Conservation (phyloP, 2,113 vertebrate species). For the Hemibagrus wyckioides region DNA sequence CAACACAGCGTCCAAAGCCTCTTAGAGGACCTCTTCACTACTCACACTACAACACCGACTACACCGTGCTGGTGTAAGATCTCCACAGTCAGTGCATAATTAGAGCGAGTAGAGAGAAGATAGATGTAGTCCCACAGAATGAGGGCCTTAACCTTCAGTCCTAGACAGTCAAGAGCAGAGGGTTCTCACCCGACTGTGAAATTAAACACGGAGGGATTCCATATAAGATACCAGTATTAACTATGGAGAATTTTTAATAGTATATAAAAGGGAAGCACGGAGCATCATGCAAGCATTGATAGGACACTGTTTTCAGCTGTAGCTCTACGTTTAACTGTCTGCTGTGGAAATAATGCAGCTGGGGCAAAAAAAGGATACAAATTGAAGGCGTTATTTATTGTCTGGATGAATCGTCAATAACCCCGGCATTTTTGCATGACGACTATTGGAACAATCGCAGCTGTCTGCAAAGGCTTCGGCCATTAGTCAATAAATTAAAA, state of each 20-base stretch:
- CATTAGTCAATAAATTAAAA: constrained; percentile 86
- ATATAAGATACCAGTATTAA: constrained; percentile 18
- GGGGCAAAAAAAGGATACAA: constrained; percentile 74
- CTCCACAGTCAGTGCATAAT: constrained; percentile 20
- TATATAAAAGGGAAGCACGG: not conserved
- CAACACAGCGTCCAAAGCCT: constrained; percentile 59
- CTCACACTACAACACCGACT: constrained; percentile 28
- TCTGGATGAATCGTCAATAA: constrained; percentile 75
- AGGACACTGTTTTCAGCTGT: constrained; percentile 10
- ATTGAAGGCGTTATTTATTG: constrained; percentile 78
- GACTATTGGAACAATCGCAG: constrained; percentile 77
- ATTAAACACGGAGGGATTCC: constrained; percentile 43
- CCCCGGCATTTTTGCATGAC: constrained; percentile 68
- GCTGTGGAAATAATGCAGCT: constrained; percentile 55
- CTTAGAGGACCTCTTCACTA: constrained; percentile 57
- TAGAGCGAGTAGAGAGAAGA: constrained; percentile 33
- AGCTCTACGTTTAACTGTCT: not conserved
- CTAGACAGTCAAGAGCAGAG: constrained; percentile 33
- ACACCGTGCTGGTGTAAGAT: constrained; percentile 14
- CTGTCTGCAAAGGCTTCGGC: constrained; percentile 77
- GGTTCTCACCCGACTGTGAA: constrained; percentile 34
- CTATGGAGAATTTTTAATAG: constrained; percentile 19
- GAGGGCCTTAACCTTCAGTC: constrained; percentile 38
- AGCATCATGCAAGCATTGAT: not conserved
- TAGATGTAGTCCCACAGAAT: constrained; percentile 27